Evolutionary conservation across 2,888 invertebrate species (phyloP).

Genomic region (Anticlea derivata): DNA sequence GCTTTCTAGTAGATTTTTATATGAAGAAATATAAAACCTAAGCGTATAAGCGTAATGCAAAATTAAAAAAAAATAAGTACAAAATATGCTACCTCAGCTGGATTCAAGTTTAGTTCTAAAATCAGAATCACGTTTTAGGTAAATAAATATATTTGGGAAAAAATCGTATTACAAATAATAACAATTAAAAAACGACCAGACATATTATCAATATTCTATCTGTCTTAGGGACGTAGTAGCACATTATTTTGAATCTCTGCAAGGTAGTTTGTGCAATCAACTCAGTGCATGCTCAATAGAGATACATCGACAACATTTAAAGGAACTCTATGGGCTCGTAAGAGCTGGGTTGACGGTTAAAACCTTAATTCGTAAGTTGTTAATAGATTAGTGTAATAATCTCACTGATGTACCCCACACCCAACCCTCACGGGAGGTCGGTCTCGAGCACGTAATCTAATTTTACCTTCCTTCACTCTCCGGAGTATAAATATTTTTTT

Average conservation of each 20-base stretch:
- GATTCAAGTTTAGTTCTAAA: slow-evolving; percentile 70
- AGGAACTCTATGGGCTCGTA: slow-evolving; percentile 42
- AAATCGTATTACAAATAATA: neutral
- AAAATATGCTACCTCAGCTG: slow-evolving; percentile 80
- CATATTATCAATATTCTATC: slow-evolving; percentile 6
- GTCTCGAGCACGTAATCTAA: slow-evolving; percentile 71
- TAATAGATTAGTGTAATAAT: slow-evolving; percentile 77
- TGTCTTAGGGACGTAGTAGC: slow-evolving; percentile 35
- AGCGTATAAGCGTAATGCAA: slow-evolving; percentile 66
- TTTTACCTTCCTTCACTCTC: slow-evolving; percentile 81
- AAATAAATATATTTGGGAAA: slow-evolving; percentile 12
- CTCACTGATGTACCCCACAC: slow-evolving; percentile 78
- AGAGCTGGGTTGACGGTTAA: slow-evolving; percentile 65
- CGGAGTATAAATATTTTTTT: slow-evolving; percentile 81
- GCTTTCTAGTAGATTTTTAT: slow-evolving; percentile 81
- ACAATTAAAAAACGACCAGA: slow-evolving; percentile 7
- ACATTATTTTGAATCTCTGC: slow-evolving; percentile 77
- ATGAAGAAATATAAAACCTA: slow-evolving; percentile 73
- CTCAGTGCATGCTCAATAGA: slow-evolving; percentile 63
- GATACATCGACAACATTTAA: slow-evolving; percentile 51
- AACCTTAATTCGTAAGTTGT: slow-evolving; percentile 68
- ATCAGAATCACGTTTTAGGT: slow-evolving; percentile 36
- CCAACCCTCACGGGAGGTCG: slow-evolving; percentile 62
- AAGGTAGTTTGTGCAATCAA: slow-evolving; percentile 72
- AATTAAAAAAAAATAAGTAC: slow-evolving; percentile 75